Conservation (phyloP, 2,113 vertebrate species). For the Odontesthes bonariensis region DNA sequence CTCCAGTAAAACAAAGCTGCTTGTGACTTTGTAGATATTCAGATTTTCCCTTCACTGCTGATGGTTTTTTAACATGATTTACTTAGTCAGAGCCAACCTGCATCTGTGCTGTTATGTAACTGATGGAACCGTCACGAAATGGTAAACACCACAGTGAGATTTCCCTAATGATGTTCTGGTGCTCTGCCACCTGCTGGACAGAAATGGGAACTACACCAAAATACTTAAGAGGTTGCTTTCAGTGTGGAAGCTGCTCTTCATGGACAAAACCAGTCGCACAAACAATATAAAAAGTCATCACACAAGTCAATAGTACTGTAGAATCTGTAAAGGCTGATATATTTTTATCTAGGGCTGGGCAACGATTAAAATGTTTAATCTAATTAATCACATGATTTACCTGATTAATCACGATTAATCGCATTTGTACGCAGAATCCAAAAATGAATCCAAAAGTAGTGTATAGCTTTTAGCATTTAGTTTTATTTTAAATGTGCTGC, state of each 20-base stretch:
- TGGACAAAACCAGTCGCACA: no score
- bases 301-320: not conserved
- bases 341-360: no score
- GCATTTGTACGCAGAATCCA: no score
- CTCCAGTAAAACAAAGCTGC: no score
- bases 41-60: no score
- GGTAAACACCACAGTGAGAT: not conserved
- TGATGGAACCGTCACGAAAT: conserved; percentile 31
- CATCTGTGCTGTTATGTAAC: conserved; percentile 50
- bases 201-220: not conserved
- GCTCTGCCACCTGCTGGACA: conserved; percentile 43
- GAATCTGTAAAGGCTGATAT: no score
- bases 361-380: no score
- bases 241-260: not conserved
- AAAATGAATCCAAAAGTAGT: no score
- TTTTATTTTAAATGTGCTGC: no score
- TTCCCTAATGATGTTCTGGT: not conserved
- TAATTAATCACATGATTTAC: no score
- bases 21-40: not conserved
- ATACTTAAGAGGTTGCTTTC: not conserved
- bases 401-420: no score
- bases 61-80: not conserved
- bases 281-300: not conserved
- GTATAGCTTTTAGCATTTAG: no score
- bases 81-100: conserved; percentile 28